Evolutionary conservation across 2,113 vertebrate genomes (phyloP), one percentile per base, ranked within the genome.

Genomic region (Cathartes aura): DNA sequence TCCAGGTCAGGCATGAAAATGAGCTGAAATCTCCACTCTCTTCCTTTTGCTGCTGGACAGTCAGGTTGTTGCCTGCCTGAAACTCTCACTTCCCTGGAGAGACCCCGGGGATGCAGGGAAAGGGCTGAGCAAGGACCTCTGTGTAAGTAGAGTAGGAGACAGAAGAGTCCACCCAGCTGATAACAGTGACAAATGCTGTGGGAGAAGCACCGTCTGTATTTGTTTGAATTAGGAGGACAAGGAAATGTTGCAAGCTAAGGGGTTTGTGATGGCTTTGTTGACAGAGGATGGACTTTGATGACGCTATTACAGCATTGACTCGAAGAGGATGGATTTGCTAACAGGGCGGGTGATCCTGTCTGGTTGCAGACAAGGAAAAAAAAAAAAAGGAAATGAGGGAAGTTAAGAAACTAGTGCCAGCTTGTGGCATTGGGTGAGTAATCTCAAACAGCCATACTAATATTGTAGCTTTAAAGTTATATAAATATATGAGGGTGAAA

Each of bases 391-490:
- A 59, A 63, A 68, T 34, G 23, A 83, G 13, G 20, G 34, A 82
- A 85, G 17, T 90, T 80, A 87, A 76, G 62, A 74, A 93, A 86
- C 50, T 50, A 38, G 20, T 93, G 76, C 42, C 64, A 82, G 60
- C n/a, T 91, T 89, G 73, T 91, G n/a, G 32, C 40, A 45, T 48
- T 70, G 74, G 70, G 63, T 89, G n/a, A 66, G 23, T 88, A 87
- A 74, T 56, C 63, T 80, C 68, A 59, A 66, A 43, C 17, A 82
- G 47, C 53, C 66, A 30, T 70, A 58, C 52, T 62, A 66, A 66
- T 56, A 48, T 15, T 66, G 91, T 60, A 94, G 89, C 64, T 97
- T 93, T 90, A 93, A 97, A 93, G 82, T 93, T 62, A 93, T 27
- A 82, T 84, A 78, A 93, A 84, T 66, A 84, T 53, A 79, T 89